Evolutionary conservation across 2,888 invertebrate species (phyloP).

Genomic region (Perizoma affinitatum): DNA sequence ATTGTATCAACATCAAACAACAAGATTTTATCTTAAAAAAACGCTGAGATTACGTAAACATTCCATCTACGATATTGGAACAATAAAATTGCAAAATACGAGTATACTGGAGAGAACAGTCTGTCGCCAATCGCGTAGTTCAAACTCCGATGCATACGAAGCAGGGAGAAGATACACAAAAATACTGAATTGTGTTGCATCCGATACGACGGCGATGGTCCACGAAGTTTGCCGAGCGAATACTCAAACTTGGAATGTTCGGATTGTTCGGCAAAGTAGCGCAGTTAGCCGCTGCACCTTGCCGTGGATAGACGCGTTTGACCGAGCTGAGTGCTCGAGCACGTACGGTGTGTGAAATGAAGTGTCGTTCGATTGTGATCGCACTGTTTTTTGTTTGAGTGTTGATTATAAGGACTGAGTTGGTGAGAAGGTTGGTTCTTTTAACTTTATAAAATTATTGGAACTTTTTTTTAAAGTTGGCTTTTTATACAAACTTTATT

Average conservation of each 20-base stretch:
- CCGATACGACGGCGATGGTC: slow-evolving; percentile 50
- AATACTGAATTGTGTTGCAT: slow-evolving; percentile 49
- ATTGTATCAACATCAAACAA: slow-evolving; percentile 9
- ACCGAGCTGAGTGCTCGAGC: slow-evolving; percentile 28
- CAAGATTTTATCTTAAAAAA: slow-evolving; percentile 13
- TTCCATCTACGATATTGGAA: slow-evolving; percentile 25
- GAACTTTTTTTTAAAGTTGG: too few relatives aligned
- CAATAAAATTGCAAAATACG: slow-evolving; percentile 24
- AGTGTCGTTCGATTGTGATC: slow-evolving; percentile 55
- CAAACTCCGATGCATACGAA: slow-evolving; percentile 44
- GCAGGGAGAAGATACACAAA: slow-evolving; percentile 39
- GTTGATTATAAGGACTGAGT: slow-evolving; percentile 28
- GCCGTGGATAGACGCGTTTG: slow-evolving; percentile 46
- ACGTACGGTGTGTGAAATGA: slow-evolving; percentile 52
- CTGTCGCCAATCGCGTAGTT: slow-evolving; percentile 29
- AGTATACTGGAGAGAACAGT: slow-evolving; percentile 19
- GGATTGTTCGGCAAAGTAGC: slow-evolving; percentile 45
- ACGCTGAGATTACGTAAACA: slow-evolving; percentile 4
- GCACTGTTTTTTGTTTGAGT: slow-evolving; percentile 37
- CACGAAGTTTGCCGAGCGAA: slow-evolving; percentile 54
- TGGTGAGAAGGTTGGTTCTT: slow-evolving; percentile 31
- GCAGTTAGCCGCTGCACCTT: slow-evolving; percentile 58
- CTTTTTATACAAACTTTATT: background rate
- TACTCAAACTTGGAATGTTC: slow-evolving; percentile 56
- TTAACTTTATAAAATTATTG: background rate